phyloP scores from a whole-genome alignment of 2,888 invertebrate genomes.

The Netelia virgata region DNA sequence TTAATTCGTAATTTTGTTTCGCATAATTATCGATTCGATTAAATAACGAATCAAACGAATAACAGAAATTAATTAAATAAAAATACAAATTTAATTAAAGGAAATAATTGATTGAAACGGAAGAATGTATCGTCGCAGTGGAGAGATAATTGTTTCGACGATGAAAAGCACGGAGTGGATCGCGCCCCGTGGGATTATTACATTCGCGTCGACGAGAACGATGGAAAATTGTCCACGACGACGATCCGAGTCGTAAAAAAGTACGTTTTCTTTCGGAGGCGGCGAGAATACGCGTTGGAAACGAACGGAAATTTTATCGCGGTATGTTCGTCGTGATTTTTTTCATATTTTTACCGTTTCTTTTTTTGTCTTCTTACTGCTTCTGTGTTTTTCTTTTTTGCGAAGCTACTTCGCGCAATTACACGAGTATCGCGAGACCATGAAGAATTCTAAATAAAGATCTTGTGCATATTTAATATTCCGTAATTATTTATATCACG shows the following conservation, averaged over 20 bases:
- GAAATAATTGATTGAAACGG: no score
- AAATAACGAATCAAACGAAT: no score
- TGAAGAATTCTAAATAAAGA: slow-evolving; percentile 21
- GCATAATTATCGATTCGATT: no score
- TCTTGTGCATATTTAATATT: not conserved
- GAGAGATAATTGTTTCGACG: not conserved
- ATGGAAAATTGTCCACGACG: no score
- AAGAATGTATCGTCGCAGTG: not conserved
- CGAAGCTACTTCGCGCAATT: slow-evolving; percentile 2
- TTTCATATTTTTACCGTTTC: not conserved
- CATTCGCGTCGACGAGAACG: not conserved
- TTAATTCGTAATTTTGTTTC: no score
- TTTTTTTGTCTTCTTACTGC: not conserved
- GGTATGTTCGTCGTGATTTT: no score
- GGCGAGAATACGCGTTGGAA: no score
- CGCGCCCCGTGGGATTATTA: not conserved
- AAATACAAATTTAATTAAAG: no score
- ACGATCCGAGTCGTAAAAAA: no score
- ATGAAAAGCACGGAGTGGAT: not conserved
- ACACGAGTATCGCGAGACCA: slow-evolving; percentile 2
- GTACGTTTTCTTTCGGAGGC: no score
- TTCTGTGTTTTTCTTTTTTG: not conserved
- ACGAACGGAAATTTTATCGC: no score
- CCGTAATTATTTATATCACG: not conserved
- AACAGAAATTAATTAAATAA: no score